A percentile compares a stretch with the other conserved stretches of the same genome.
Evolutionary conservation across 2,888 invertebrate genomes (phyloP).

Genomic region (Ctena decussata): DNA sequence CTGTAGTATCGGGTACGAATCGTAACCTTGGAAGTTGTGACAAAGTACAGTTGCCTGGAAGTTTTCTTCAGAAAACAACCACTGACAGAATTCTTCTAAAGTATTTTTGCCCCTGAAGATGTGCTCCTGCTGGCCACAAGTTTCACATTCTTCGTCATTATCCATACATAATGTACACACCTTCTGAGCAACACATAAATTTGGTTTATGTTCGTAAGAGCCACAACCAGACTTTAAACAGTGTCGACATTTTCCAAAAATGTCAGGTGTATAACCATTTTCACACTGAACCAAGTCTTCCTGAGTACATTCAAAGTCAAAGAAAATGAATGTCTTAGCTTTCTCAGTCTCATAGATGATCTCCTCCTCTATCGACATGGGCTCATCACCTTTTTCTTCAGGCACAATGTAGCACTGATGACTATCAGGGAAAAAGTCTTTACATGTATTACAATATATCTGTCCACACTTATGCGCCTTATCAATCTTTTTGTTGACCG

Average conservation of each 20-base stretch:
- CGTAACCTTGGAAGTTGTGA: conserved; percentile 8
- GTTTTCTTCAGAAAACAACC: conserved; percentile 4
- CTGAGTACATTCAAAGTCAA: conserved; percentile 30
- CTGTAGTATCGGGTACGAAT: neutral
- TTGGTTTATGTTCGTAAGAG: conserved; percentile 18
- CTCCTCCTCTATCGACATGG: conserved; percentile 15
- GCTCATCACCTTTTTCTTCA: neutral
- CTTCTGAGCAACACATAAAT: conserved; percentile 27
- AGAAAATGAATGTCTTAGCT: conserved; percentile 15
- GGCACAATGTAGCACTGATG: conserved; percentile 42
- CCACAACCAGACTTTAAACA: conserved; percentile 19
- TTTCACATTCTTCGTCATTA: conserved; percentile 2
- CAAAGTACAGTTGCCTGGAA: neutral
- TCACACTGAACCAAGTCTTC: conserved; percentile 15
- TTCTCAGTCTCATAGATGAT: neutral
- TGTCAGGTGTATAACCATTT: neutral
- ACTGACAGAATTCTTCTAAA: neutral
- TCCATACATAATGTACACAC: conserved; percentile 24
- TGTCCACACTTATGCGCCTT: conserved; percentile 29
- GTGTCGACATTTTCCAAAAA: conserved; percentile 15
- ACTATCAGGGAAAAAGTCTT: conserved; percentile 18
- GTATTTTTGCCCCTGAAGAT: neutral
- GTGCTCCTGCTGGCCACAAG: neutral
- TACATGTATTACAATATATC: conserved; percentile 25
- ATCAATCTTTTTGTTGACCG: conserved; percentile 3